Conservation (phyloP, 2,797 vertebrate species). For the Lagocephalus sceleratus region DNA sequence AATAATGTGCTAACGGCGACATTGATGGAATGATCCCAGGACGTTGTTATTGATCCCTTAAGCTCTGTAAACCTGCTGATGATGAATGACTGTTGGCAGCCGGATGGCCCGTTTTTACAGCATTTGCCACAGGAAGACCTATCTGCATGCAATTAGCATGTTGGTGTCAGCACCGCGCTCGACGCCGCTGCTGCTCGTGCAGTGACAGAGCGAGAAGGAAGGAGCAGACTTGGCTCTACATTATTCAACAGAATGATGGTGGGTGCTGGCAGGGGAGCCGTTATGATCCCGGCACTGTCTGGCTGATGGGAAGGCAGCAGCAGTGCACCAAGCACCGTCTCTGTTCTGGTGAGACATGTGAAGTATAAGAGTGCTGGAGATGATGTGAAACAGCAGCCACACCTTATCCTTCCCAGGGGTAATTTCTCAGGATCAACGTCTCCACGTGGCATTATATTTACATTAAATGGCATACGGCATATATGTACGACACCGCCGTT, state of each 20-base stretch:
- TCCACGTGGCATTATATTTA: constrained; percentile 23
- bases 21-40: constrained; percentile 53
- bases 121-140: constrained; percentile 23
- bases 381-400: constrained; percentile 18
- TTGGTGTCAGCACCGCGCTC: constrained; percentile 39
- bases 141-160: constrained; percentile 68
- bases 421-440: constrained; percentile 5
- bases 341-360: constrained; percentile 34
- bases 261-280: constrained; percentile 41
- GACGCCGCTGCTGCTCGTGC: constrained; percentile 7
- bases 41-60: constrained; percentile 56
- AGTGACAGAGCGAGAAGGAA: constrained; percentile 35
- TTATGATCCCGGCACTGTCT: constrained; percentile 29
- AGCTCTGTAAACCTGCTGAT: constrained; percentile 53
- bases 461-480: constrained; percentile 26
- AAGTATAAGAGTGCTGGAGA: constrained; percentile 19
- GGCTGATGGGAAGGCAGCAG: constrained; percentile 44
- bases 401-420: constrained; percentile 5
- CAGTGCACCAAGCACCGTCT: constrained; percentile 37
- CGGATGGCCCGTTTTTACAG: constrained; percentile 39
- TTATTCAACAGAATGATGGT: constrained; percentile 67
- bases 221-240: constrained; percentile 41
- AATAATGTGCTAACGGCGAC: constrained; percentile 35
- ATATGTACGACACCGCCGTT: constrained; percentile 12
- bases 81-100: constrained; percentile 52